Percentiles rank a stretch among this genome's conserved stretches.
Evolutionary conservation across 2,888 invertebrate species (phyloP).

Genomic region (Orchesella flavescens): DNA sequence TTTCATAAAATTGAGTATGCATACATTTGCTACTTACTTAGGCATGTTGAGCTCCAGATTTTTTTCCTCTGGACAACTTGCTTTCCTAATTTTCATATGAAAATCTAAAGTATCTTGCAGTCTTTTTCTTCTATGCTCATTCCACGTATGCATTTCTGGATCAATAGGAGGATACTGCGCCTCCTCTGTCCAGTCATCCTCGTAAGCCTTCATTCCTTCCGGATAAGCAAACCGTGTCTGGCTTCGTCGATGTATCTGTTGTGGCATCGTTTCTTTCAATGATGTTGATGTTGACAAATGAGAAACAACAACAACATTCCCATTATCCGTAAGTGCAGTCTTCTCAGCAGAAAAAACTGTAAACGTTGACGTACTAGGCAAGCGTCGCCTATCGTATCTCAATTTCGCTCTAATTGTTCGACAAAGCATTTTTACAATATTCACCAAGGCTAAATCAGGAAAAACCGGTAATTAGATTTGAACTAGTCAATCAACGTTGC

Average conservation of each 20-base stretch:
- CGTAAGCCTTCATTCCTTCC: constrained; percentile 62
- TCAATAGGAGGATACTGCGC: constrained; percentile 79
- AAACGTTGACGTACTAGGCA: neutral
- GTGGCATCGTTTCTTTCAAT: neutral
- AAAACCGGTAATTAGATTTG: too few relatives aligned
- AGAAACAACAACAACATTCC: neutral
- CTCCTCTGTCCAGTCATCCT: constrained; percentile 69
- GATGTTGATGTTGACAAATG: neutral
- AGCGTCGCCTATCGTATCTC: neutral
- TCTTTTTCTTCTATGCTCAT: constrained; percentile 72
- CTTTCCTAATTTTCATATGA: constrained; percentile 79
- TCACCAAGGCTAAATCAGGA: too few relatives aligned
- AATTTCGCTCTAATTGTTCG: too few relatives aligned
- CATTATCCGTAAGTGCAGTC: too few relatives aligned
- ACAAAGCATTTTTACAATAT: too few relatives aligned
- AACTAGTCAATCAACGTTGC: too few relatives aligned
- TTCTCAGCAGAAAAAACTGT: neutral
- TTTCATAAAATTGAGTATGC: neutral
- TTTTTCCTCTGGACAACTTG: constrained; percentile 88
- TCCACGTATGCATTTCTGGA: constrained; percentile 76
- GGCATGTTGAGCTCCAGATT: constrained; percentile 88
- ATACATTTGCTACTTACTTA: constrained; percentile 40
- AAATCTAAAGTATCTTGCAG: constrained; percentile 76
- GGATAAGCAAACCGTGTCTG: constrained; percentile 66
- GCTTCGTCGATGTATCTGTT: neutral